Conservation (phyloP, 2,113 vertebrate genomes). For the Pantherophis guttatus region DNA sequence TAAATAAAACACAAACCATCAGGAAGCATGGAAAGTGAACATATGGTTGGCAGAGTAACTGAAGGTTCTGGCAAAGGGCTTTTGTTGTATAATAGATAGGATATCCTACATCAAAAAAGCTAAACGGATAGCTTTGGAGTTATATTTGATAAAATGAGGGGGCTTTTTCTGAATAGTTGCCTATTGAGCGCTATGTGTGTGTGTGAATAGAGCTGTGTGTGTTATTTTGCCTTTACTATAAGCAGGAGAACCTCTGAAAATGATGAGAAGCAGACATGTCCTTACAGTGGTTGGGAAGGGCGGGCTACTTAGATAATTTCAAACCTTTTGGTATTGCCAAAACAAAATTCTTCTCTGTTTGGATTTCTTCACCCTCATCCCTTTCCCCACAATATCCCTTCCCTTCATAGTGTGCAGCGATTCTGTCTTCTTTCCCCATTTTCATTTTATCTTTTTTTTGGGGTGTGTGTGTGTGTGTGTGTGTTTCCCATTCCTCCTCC, state of each 20-base stretch:
- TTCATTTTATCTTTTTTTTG: not conserved
- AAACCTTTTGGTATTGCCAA: not conserved
- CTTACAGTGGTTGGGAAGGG: not conserved
- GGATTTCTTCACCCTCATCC: not conserved
- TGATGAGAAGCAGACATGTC: not conserved
- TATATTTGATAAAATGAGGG: not conserved
- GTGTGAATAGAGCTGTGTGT: not conserved
- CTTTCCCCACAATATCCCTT: not conserved
- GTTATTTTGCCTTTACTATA: not conserved
- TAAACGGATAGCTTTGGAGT: not conserved
- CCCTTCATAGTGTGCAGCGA: not conserved
- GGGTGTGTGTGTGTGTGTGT: not conserved
- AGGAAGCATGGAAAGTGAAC: not conserved
- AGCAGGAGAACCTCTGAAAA: not conserved
- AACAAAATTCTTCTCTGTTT: not conserved
- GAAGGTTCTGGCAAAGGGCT: not conserved
- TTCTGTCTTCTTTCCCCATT: not conserved
- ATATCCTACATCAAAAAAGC: not conserved
- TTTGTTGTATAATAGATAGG: not conserved
- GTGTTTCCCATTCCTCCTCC: not conserved
- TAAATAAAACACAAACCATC: not conserved
- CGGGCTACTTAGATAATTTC: not conserved
- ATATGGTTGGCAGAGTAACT: not conserved
- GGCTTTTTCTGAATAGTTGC: not conserved
- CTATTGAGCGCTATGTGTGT: not conserved